Evolutionary conservation across 2,888 invertebrate genomes (phyloP).

Genomic region (Tipula lateralis): DNA sequence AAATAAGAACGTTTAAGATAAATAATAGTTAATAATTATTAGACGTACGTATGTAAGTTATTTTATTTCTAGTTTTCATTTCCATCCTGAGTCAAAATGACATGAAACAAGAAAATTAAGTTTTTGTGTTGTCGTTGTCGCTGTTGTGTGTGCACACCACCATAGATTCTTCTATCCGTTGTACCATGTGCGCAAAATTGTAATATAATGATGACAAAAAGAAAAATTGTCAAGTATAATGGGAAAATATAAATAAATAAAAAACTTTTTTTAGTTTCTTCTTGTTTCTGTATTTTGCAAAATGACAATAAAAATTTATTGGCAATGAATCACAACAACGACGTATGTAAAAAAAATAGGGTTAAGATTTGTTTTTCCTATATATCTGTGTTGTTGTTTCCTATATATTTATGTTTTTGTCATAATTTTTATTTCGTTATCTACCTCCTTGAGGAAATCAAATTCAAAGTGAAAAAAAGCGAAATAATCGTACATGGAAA

Average conservation of each 20-base stretch:
- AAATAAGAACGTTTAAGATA: background rate
- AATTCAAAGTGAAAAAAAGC: background rate
- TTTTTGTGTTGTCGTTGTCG: background rate
- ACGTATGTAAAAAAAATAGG: background rate
- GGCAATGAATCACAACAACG: slow-evolving; percentile 7
- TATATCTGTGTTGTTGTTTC: background rate
- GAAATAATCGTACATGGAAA: background rate
- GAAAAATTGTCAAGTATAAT: background rate
- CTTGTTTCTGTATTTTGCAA: background rate
- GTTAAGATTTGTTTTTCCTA: background rate
- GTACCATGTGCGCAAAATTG: slow-evolving; percentile 15
- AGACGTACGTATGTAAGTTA: background rate
- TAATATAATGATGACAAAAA: slow-evolving; percentile 11
- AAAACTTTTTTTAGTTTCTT: background rate
- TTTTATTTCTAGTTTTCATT: background rate
- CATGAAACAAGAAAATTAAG: background rate
- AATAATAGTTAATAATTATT: background rate
- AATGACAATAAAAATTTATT: slow-evolving; percentile 11
- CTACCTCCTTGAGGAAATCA: background rate
- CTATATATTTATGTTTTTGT: background rate
- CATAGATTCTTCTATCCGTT: background rate
- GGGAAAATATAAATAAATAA: slow-evolving; percentile 14
- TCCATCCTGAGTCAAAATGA: background rate
- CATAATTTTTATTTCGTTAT: background rate
- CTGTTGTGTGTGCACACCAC: background rate